phyloP scores from a whole-genome alignment of 1,140 invertebrate species.

The Trialeurodes vaporariorum region DNA sequence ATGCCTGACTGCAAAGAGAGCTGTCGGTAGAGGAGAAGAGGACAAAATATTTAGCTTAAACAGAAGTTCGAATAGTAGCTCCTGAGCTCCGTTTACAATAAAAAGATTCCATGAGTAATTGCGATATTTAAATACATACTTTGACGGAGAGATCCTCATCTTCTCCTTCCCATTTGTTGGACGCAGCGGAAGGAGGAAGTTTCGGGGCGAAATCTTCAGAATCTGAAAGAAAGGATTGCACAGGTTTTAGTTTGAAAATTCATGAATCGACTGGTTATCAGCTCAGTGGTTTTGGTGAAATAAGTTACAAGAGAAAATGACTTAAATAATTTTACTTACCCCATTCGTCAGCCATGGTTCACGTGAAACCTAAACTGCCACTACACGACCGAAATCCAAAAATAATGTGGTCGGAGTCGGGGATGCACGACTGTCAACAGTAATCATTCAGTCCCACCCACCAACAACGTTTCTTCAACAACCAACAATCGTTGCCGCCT shows the following conservation, averaged over 20 bases:
- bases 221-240: not conserved
- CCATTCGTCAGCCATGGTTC: not conserved
- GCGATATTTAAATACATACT: too few species aligned
- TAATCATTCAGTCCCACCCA: too few species aligned
- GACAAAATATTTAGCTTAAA: too few species aligned
- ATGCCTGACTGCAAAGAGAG: too few species aligned
- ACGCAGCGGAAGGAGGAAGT: not conserved
- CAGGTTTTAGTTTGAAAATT: not conserved
- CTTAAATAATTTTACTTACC: not conserved
- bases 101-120: too few species aligned
- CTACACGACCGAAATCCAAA: not conserved
- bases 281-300: not conserved
- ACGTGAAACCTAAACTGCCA: not conserved
- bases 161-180: not conserved
- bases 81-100: too few species aligned
- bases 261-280: not conserved
- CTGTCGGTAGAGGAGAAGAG: too few species aligned
- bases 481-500: too few species aligned
- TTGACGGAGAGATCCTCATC: not conserved
- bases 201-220: not conserved
- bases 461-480: too few species aligned
- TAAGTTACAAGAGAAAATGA: not conserved
- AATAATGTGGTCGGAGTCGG: not conserved
- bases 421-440: not conserved
- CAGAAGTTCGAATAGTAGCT: too few species aligned